Evolutionary conservation across 2,113 vertebrate species (phyloP).

Genomic region (Ranitomeya imitator): DNA sequence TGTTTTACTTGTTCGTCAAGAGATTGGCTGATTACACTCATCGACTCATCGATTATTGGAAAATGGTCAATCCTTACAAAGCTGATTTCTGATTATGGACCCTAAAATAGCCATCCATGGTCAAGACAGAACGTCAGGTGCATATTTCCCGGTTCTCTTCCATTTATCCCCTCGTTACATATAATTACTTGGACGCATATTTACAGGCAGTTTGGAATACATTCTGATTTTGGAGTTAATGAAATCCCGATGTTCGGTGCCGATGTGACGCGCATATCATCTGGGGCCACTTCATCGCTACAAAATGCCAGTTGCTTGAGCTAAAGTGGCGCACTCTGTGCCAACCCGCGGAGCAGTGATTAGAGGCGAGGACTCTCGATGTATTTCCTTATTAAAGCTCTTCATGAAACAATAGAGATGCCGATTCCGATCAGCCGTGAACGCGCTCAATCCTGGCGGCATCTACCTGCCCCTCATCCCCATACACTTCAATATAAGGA

Average conservation of each 20-base stretch:
- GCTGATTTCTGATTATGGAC: no score
- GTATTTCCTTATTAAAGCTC: not conserved
- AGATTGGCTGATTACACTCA: no score
- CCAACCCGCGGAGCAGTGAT: not conserved
- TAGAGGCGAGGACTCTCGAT: not conserved
- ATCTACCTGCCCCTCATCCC: not conserved
- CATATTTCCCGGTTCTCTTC: not conserved
- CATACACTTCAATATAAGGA: not conserved
- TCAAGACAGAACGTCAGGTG: no score
- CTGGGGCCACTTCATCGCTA: not conserved
- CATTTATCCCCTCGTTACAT: not conserved
- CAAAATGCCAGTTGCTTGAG: not conserved
- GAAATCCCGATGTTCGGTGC: not conserved
- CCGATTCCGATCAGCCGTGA: not conserved
- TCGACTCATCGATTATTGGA: no score
- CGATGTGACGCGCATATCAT: not conserved
- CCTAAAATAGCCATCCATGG: no score
- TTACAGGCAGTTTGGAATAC: not conserved
- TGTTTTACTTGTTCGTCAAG: no score
- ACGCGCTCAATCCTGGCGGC: not conserved
- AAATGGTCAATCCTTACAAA: no score
- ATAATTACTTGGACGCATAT: not conserved
- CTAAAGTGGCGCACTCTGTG: not conserved
- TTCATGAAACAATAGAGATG: not conserved
- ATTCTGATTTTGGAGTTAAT: not conserved